These are phyloP conservation scores for Macrosteles quadrilineatus DNA, from an alignment of 1,140 invertebrate genomes.

Conservation along the genomic window DNA sequence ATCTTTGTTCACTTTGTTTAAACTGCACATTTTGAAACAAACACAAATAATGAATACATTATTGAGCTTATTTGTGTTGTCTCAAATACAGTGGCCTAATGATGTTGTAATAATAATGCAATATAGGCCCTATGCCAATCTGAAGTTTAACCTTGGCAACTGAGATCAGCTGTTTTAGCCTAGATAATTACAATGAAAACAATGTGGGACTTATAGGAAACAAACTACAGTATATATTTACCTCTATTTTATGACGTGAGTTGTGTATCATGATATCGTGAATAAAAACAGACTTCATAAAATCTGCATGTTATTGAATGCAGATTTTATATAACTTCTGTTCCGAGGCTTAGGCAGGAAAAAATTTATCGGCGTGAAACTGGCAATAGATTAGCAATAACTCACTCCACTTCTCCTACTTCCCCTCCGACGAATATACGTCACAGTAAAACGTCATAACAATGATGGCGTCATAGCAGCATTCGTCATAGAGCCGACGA, in stretches of 20 bases:
- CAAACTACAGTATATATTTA: slow-evolving; percentile 13
- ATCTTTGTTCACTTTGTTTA: not conserved
- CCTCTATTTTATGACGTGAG: slow-evolving; percentile 38
- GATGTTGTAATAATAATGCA: not conserved
- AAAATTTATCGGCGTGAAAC: too few relatives aligned
- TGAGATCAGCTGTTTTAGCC: not conserved
- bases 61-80: not conserved
- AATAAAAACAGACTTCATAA: slow-evolving; percentile 23
- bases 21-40: not conserved
- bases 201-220: not conserved
- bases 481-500: too few relatives aligned
- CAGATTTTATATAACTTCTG: not conserved
- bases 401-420: too few relatives aligned
- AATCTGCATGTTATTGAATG: not conserved
- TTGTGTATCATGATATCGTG: slow-evolving; percentile 37
- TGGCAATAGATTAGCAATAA: too few relatives aligned
- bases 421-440: too few relatives aligned
- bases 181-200: slow-evolving; percentile 11
- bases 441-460: too few relatives aligned
- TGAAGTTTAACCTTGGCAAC: not conserved
- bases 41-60: not conserved
- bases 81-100: not conserved
- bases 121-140: too few relatives aligned
- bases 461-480: too few relatives aligned
- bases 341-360: not conserved